Evolutionary conservation across 2,797 vertebrate species (phyloP).

Genomic region (Sparus aurata): DNA sequence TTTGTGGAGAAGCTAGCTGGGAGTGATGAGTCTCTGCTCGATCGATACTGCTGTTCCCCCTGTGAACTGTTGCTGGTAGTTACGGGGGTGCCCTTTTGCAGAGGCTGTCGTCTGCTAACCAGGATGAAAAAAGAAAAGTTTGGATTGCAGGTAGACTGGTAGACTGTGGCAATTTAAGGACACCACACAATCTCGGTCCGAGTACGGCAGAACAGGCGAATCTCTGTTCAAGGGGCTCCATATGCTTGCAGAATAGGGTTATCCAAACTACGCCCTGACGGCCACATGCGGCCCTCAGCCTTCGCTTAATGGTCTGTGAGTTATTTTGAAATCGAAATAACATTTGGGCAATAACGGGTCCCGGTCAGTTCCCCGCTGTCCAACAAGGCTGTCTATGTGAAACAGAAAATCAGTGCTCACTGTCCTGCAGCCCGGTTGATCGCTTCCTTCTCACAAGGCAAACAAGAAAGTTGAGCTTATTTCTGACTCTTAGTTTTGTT

Average conservation of each 20-base stretch:
- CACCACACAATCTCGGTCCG: not conserved
- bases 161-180: not conserved
- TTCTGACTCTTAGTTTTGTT: no score
- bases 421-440: no score
- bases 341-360: not conserved
- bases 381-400: no score
- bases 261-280: not conserved
- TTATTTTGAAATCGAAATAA: not conserved
- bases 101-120: constrained; percentile 20
- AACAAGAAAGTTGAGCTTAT: no score
- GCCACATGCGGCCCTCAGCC: not conserved
- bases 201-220: constrained; percentile 11
- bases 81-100: constrained; percentile 22
- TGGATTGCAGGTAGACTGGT: not conserved
- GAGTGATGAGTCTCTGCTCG: constrained; percentile 2
- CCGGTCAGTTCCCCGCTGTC: no score
- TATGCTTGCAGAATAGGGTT: not conserved
- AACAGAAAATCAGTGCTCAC: no score
- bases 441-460: no score
- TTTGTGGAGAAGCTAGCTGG: constrained; percentile 35
- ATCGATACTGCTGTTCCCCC: constrained; percentile 37
- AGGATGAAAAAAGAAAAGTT: not conserved
- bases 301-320: not conserved
- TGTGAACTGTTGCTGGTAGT: constrained; percentile 25
- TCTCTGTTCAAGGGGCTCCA: not conserved